Percentiles rank a stretch among this genome's conserved stretches.
Conservation (phyloP, 2,797 vertebrate species). For the Cyprinodon diabolis region DNA sequence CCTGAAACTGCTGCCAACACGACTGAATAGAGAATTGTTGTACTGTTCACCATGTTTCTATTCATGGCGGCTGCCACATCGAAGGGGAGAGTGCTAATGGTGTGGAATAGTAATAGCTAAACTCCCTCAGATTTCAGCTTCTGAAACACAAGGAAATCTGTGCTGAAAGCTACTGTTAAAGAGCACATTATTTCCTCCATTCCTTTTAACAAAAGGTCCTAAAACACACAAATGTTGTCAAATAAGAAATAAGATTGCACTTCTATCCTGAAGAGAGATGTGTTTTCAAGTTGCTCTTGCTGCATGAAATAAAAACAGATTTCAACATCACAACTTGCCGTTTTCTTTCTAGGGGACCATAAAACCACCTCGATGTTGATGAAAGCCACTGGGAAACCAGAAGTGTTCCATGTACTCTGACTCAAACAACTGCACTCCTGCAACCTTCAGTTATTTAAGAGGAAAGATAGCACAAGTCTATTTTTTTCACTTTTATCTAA, state of each 20-base stretch:
- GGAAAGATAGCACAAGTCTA: constrained; percentile 24
- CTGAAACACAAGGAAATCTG: constrained; percentile 44
- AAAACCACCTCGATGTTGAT: constrained; percentile 41
- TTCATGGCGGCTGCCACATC: constrained; percentile 49
- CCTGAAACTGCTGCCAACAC: constrained; percentile 58
- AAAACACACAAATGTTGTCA: constrained; percentile 4
- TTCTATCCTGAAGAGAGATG: not conserved
- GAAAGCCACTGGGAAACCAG: constrained; percentile 34
- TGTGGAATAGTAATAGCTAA: constrained; percentile 50
- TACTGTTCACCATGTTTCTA: constrained; percentile 54
- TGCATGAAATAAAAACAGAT: constrained; percentile 2
- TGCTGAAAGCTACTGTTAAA: constrained; percentile 30
- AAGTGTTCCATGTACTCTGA: constrained; percentile 51
- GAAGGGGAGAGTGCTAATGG: constrained; percentile 53
- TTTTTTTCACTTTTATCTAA: constrained; percentile 25
- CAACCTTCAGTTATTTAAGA: constrained; percentile 39
- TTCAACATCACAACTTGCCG: not conserved
- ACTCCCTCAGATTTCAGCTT: constrained; percentile 39
- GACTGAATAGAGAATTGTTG: constrained; percentile 63
- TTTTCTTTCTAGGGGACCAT: constrained; percentile 31
- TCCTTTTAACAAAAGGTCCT: constrained; percentile 18
- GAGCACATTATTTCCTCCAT: constrained; percentile 27
- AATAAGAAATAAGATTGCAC: constrained; percentile 8
- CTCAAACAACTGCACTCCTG: constrained; percentile 47
- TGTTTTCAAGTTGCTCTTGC: constrained; percentile 31